Percentiles rank a stretch among this genome's conserved stretches.
phyloP scores from a whole-genome alignment of 1,140 invertebrate genomes.

The Thaumatotibia leucotreta region DNA sequence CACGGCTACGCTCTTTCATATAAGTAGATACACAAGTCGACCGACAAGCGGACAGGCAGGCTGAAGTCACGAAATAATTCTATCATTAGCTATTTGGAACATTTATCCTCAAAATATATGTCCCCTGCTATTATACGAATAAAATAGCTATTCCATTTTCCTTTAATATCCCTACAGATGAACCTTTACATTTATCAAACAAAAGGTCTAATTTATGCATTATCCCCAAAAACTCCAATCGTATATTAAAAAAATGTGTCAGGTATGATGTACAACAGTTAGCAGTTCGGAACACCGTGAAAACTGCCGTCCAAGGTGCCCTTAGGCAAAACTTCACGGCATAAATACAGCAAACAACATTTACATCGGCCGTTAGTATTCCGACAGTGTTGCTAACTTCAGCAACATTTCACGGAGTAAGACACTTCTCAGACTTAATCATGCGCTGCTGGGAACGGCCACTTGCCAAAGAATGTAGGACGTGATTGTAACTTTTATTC shows the following conservation, averaged over 20 bases:
- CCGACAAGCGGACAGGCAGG: too few relatives aligned
- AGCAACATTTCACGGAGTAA: conserved; percentile 35
- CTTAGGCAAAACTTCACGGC: conserved; percentile 26
- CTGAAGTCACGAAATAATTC: too few relatives aligned
- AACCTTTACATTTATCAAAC: background rate
- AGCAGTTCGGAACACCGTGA: conserved; percentile 23
- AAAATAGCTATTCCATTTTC: too few relatives aligned
- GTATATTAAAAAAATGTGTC: conserved; percentile 17
- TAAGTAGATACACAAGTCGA: too few relatives aligned
- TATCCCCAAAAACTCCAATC: background rate
- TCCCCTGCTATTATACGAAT: too few relatives aligned
- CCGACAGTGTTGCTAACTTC: conserved; percentile 29
- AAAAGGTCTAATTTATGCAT: conserved; percentile 10
- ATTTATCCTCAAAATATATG: too few relatives aligned
- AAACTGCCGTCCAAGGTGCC: conserved; percentile 21
- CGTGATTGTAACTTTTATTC: conserved; percentile 1
- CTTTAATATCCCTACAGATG: background rate
- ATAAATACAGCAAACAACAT: conserved; percentile 40
- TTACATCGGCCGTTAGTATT: conserved; percentile 37
- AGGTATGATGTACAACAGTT: conserved; percentile 26
- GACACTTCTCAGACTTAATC: conserved; percentile 35
- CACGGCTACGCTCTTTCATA: too few relatives aligned
- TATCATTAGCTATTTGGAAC: too few relatives aligned
- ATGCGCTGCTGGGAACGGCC: conserved; percentile 22
- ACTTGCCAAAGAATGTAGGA: background rate